Base-by-base conservation (phyloP, 2,888 invertebrate species). In the Drosophila recens region DNA sequence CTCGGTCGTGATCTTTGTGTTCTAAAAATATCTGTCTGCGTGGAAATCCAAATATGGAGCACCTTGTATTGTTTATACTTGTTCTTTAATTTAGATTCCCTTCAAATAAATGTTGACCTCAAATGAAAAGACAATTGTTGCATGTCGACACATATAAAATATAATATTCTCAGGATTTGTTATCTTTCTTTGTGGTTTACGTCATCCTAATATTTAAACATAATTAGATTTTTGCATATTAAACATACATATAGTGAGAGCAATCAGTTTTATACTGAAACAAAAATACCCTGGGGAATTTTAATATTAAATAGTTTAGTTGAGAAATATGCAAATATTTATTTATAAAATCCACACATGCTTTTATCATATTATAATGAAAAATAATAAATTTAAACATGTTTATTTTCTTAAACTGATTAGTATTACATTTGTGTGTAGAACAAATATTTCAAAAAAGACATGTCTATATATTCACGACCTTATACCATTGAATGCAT, bases 21-120 rank as follows among this genome's bases (percentile, higher is more conserved):
- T 70, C 65, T 74, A 71, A 46, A 74, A 71, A 74, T 74, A 74
- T 42, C 66, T 17, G 5, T 3, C 17, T 40, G 54, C 62, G 48
- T 54, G 53, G 75, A 58, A 53, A n/a, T 33, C 63, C 54, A 48
- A 63, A 38, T 49, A 34, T 49, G 58, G 33, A 33, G 33, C 64
- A 46, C 42, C 64, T 49, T 59, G 27, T 40, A 49, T 36, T 34
- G 13, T 10, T 51, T 42, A 45, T 62, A 51, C 33, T 30, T 40
- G 20, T 61, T 38, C 23, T 13, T 36, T 45, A 27, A 11, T 43
- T 36, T n/a, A 27, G 36, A 57, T 27, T 57, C 45, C 53, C 38
- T 46, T 56, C 38, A 36, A 15, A n/a, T 34, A 15, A 23, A 38
- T 38, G 40, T 20, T 58, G 53, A 58, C 38, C 57, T 38, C 5